phyloP scores from a whole-genome alignment of 2,113 vertebrate genomes.

The Platysteira castanea region DNA sequence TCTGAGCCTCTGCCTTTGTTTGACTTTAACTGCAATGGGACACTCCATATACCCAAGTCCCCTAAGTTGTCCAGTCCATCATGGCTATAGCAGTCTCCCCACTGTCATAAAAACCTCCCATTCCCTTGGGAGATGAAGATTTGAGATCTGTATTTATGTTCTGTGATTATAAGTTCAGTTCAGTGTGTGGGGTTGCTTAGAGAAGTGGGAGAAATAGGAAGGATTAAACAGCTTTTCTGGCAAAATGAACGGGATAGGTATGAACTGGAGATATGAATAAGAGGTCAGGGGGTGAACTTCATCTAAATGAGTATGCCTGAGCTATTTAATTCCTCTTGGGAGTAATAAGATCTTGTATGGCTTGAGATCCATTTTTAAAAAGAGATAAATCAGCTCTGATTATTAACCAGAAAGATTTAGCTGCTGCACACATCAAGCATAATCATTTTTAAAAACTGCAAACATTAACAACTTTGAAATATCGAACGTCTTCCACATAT shows the following conservation, averaged over 20 bases:
- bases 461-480: conserved; percentile 25
- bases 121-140: background rate
- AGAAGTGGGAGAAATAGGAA: background rate
- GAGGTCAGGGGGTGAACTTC: background rate
- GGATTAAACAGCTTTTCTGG: background rate
- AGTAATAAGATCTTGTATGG: background rate
- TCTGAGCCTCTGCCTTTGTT: background rate
- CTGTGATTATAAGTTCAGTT: background rate
- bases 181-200: background rate
- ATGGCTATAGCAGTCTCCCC: background rate
- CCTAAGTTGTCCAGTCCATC: background rate
- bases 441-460: conserved; percentile 2
- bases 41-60: background rate
- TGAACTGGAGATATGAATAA: background rate
- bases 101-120: background rate
- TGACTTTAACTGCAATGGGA: background rate
- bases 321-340: conserved; percentile 6
- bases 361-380: conserved; percentile 33
- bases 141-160: background rate
- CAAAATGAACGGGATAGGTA: background rate
- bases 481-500: background rate
- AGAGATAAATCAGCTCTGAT: conserved; percentile 22
- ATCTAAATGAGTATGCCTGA: background rate
- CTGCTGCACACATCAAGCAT: background rate
- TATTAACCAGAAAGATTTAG: conserved; percentile 25